Base-by-base conservation (phyloP, 1,140 invertebrate species). In the Whitmania pigra region DNA sequence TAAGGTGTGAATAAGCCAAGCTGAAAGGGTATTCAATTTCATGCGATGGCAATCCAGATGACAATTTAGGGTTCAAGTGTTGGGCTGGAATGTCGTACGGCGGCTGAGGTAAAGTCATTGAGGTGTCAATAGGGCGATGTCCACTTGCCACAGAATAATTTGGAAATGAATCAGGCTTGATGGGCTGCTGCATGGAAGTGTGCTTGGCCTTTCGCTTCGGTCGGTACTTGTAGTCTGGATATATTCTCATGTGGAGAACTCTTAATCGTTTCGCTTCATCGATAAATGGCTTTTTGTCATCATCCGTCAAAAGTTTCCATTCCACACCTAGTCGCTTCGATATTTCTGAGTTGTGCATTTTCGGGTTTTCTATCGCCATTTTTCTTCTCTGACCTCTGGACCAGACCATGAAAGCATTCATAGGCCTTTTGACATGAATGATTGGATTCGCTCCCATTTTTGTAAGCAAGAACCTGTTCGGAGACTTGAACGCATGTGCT, bases 341-440 rank as follows among this genome's bases (percentile, higher is more conserved):
- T 77, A 99, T 99, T 84, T 99, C 96, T 0, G 93, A 96, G 78
- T 99, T 99, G 83, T 99, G 96, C 96, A 99, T 99, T 84, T 99
- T 99, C 0, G 96, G 96, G 81, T 99, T 99, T 78, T 99, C 96
- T 77, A 97, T 94, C 0, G 97, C 96, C 94, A 99, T 99, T 84
- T 99, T 99, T 75, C 95, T 86, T 69, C 96, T 85, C 79, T 99
- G 95, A 0, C 95, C 95, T 0, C 96, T 85, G 7, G 93, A 96
- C 96, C 96, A 99, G 20, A 99, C 96, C 96, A 99, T 99, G 82
- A 99, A 99, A 20, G 96, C 96, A 83, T 98, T 99, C 96, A 99
- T 99, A 0, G 96, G 96, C 74, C 96, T 86, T 82, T 99, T 99
- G 15, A 99, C 96, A 0, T 95, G 87, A 25, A 49, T 49, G 43